A percentile compares a stretch with the other conserved stretches of the same genome.
These are phyloP conservation scores for Centropristis striata DNA, from an alignment of 2,113 vertebrate species.

Conservation along the genomic window DNA sequence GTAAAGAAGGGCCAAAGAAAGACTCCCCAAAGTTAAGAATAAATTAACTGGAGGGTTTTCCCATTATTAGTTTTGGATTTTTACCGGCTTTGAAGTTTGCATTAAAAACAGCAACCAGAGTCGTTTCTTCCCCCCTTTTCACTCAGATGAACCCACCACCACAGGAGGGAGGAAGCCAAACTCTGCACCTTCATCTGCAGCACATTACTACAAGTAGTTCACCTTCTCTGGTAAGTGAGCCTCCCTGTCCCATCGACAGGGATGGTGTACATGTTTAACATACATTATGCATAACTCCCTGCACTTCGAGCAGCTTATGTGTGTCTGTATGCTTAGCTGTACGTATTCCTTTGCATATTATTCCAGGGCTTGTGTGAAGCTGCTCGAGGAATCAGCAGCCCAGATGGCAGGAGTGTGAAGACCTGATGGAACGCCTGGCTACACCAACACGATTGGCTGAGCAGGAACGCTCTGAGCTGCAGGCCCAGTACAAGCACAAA, in stretches of 20 bases:
- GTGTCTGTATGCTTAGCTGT: too few relatives aligned
- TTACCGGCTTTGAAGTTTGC: slow-evolving; percentile 45
- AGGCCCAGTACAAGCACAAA: slow-evolving; percentile 87
- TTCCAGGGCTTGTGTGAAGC: slow-evolving; percentile 85
- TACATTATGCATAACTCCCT: slow-evolving; percentile 2
- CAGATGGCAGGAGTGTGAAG: slow-evolving; percentile 86
- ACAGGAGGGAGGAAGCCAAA: slow-evolving; percentile 73
- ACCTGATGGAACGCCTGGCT: slow-evolving; percentile 81
- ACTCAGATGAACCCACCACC: slow-evolving; percentile 61
- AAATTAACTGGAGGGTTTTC: slow-evolving; percentile 41
- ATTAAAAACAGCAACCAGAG: slow-evolving; percentile 15
- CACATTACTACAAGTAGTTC: slow-evolving; percentile 82
- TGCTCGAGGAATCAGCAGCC: slow-evolving; percentile 85
- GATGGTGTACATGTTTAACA: neutral
- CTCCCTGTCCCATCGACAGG: too few relatives aligned
- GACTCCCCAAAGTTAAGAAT: slow-evolving; percentile 37
- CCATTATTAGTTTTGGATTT: slow-evolving; percentile 26
- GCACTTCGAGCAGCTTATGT: too few relatives aligned
- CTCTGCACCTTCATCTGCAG: slow-evolving; percentile 64
- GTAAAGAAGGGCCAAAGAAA: slow-evolving; percentile 52
- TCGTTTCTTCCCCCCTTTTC: slow-evolving; percentile 14
- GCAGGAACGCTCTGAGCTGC: slow-evolving; percentile 84
- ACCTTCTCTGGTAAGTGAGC: slow-evolving; percentile 85
- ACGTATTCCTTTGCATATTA: neutral
- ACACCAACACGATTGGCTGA: slow-evolving; percentile 69